Base-by-base conservation (phyloP, 2,113 vertebrate species). In the Muntiacus reevesi region DNA sequence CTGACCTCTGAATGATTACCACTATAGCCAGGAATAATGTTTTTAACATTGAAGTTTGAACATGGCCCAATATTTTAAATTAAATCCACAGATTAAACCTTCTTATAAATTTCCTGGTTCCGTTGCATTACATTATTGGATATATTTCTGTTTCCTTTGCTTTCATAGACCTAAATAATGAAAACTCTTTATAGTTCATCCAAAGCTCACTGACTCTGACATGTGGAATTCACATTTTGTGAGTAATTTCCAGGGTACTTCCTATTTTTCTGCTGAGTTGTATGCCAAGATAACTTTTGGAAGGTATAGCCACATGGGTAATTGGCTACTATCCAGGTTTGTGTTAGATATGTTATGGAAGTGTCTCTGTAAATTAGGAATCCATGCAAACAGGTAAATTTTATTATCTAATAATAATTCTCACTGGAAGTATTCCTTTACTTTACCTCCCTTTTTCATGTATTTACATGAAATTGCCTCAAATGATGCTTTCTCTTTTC, bases 171-270 rank as follows among this genome's bases (percentile, higher is more conserved):
- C 94, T 98, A 98, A 98, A 93, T 98, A 97, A 98, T 97, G 95
- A 90, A 98, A 98, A 28, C 1, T 23, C 81, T 98, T 98, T 98
- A 98, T 98, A 98, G 93, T 98, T n/a, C 59, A 97, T 98, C 95
- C 98, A 98, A 98, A 97, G 67, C 92, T 88, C 96, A 91, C 89
- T 97, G 87, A 98, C n/a, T 97, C 62, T 91, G 97, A 96, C 96
- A 98, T 98, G 96, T 76, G 98, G 81, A 97, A 98, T 98, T 98
- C 92, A 95, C 98, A 89, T 96, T 97, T 98, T 97, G 59, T 98
- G 81, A 97, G 59, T 98, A 96, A 98, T 98, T 98, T 98, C 95
- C 87, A 97, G 89, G 97, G 81, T 0, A 96, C 93, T 98, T 99
- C 95, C 6, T 33, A 91, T 92, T 98, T 98, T 98, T 98, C 93